These are phyloP conservation scores for Oasisia sp. DNA, from an alignment of 2,888 invertebrate species.

Conservation along the genomic window DNA sequence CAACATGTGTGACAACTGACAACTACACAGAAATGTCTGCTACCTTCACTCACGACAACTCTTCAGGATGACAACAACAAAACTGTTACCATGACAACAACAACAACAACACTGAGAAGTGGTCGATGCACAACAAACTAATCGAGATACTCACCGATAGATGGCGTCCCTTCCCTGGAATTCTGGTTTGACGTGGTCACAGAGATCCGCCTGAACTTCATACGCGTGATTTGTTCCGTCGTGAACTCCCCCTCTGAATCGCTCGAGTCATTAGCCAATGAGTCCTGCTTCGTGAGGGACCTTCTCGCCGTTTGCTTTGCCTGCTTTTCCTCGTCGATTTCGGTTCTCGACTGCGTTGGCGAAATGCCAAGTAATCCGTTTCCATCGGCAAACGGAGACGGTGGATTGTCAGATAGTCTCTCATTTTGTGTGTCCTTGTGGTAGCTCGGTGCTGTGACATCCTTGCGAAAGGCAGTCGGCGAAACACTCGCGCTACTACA, in stretches of 20 bases:
- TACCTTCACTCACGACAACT: background rate
- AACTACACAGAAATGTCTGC: background rate
- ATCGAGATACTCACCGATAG: background rate
- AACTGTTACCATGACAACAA: background rate
- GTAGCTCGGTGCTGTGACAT: background rate
- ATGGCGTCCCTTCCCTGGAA: background rate
- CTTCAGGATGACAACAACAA: background rate
- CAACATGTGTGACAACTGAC: no score
- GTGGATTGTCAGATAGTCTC: background rate
- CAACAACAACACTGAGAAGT: background rate
- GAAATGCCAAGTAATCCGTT: conserved; percentile 1
- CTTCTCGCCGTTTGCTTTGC: background rate
- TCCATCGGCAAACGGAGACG: background rate
- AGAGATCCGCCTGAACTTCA: conserved; percentile 4
- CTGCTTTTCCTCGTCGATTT: background rate
- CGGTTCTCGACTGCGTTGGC: background rate
- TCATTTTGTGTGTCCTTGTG: background rate
- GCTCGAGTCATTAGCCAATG: background rate
- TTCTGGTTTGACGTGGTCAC: background rate
- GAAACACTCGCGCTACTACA: background rate
- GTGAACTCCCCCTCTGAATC: background rate
- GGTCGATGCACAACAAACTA: background rate
- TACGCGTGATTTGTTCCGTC: background rate
- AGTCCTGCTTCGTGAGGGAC: background rate
- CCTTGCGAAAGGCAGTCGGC: background rate